phyloP scores from a whole-genome alignment of 2,797 vertebrate species.

The Bucorvus abyssinicus region DNA sequence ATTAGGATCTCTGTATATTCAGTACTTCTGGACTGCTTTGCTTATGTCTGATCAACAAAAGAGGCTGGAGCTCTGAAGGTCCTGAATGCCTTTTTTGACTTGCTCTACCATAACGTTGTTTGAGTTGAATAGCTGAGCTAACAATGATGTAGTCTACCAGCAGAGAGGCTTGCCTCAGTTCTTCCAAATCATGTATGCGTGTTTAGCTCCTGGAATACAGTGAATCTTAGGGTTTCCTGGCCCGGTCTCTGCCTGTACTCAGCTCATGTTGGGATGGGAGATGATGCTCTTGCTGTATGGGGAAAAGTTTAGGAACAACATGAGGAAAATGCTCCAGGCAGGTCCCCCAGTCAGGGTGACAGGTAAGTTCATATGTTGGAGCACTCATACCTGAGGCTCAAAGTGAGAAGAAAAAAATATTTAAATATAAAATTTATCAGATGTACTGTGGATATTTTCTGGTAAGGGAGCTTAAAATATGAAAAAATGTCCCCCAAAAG shows the following conservation, averaged over 20 bases:
- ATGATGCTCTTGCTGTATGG: neutral
- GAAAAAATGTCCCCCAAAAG: accelerated
- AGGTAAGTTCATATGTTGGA: neutral
- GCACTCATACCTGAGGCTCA: neutral
- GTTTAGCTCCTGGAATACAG: neutral
- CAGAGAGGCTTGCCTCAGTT: neutral
- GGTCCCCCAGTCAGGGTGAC: neutral
- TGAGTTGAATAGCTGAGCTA: neutral
- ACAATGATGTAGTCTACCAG: neutral
- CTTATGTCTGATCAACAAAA: neutral
- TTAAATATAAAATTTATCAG: neutral
- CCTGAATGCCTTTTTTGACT: neutral
- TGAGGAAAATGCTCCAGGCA: neutral
- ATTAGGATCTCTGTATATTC: neutral
- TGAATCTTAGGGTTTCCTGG: neutral
- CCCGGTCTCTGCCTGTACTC: neutral
- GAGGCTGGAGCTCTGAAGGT: neutral
- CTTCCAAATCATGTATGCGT: accelerated
- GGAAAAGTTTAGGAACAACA: neutral
- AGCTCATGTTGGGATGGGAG: neutral
- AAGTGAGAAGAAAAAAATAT: neutral
- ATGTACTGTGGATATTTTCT: neutral
- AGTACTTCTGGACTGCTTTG: neutral
- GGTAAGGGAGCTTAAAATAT: neutral
- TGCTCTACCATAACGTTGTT: neutral